Base-by-base conservation (phyloP, 2,797 vertebrate species). In the Distichodus sexfasciatus region DNA sequence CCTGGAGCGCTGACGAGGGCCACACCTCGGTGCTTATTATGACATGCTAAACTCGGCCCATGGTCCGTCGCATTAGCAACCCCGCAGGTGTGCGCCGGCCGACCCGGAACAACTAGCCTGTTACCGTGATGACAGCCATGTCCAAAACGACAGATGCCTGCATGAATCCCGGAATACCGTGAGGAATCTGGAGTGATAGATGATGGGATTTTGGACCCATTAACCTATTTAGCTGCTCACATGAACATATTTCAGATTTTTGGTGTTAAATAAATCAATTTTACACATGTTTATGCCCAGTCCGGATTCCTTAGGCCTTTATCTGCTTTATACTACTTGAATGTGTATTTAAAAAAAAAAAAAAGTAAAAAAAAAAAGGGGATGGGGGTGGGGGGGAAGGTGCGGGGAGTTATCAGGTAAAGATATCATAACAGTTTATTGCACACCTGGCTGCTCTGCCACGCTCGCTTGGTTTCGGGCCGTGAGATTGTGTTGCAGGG, bases 1-100 rank as follows among this genome's bases (percentile, higher is more conserved):
- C 53, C 54, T 24, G 57, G 41, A 62, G 74, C 68, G 72, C 64
- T 47, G 72, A 78, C 36, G 6, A 66, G n/a, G 21, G 48, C 68
- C 19, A 75, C 79, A 81, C 81, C 76, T 81, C 81, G 29, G 19
- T 12, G 63, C 14, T 72, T 82, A 75, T 80, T 80, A 64, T 81
- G 80, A 79, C 69, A 85, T 6, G 65, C 63, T 55, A 29, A 69
- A 66, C 57, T 69, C 41, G 67, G 51, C 33, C 47, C 69, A 64
- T 28, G 17, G 8, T 10, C 3, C 17, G 1, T 1, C 3, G 35
- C 38, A 68, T 44, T 55, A 50, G 17, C 43, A 46, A 51, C 28
- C 62, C 40, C 8, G 38, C 74, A 76, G 77, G 71, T 76, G 77
- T 71, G 29, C 50, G 44, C 24, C 38, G 59, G 50, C 63, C 21